Percentiles rank a stretch among this genome's conserved stretches.
phyloP scores from a whole-genome alignment of 2,113 vertebrate species.

The Vireo altiloquus region DNA sequence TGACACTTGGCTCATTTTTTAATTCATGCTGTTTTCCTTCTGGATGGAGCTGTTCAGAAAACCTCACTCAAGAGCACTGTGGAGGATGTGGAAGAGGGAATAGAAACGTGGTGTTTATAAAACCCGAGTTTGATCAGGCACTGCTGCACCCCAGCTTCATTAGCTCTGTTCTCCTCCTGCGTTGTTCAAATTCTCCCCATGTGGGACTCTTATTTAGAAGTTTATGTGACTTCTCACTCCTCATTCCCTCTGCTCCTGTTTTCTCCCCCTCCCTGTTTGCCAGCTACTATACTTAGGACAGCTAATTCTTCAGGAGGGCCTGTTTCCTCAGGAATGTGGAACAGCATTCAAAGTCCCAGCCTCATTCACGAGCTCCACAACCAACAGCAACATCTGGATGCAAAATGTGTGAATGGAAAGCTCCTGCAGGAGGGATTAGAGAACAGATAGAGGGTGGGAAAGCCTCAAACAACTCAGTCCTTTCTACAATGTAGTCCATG shows the following conservation, averaged over 20 bases:
- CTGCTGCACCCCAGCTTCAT: neutral
- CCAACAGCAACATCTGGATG: slow-evolving; percentile 20
- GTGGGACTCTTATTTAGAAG: neutral
- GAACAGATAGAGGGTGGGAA: neutral
- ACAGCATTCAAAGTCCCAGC: neutral
- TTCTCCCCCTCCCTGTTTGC: neutral
- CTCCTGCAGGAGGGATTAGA: neutral
- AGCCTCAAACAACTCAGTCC: neutral
- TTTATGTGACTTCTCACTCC: neutral
- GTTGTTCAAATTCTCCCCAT: neutral
- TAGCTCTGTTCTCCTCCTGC: neutral
- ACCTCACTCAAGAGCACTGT: neutral
- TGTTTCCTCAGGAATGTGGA: slow-evolving; percentile 48
- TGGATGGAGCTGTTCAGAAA: neutral
- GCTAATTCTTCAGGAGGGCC: slow-evolving; percentile 10
- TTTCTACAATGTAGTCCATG: neutral
- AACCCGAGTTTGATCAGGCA: neutral
- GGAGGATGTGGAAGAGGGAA: neutral
- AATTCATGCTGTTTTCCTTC: neutral
- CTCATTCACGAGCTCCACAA: neutral
- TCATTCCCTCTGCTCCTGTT: neutral
- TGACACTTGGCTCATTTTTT: neutral
- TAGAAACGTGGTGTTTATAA: neutral
- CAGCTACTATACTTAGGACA: neutral
- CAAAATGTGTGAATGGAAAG: slow-evolving; percentile 44